Conservation (phyloP, 1,140 invertebrate genomes). For the Globodera ellingtonae region DNA sequence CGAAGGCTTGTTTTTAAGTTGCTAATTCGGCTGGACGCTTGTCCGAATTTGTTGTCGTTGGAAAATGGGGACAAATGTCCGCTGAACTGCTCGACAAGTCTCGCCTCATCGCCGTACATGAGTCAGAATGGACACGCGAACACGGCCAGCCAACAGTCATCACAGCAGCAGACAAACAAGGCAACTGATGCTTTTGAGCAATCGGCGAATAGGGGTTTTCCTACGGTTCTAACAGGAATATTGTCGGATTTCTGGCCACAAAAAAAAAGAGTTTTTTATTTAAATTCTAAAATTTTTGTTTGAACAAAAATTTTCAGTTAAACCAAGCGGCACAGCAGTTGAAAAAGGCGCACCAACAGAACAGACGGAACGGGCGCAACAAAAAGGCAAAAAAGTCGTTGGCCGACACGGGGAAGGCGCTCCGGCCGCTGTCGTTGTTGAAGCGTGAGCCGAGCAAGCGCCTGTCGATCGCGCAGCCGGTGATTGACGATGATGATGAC, state of each 20-base stretch:
- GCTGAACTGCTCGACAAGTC: background rate
- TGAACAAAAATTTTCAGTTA: background rate
- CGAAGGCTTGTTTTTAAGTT: background rate
- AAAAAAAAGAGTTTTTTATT: background rate
- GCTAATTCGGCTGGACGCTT: constrained; percentile 1
- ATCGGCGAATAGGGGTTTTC: too few species aligned
- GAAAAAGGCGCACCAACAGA: background rate
- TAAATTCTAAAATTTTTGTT: background rate
- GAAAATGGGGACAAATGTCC: background rate
- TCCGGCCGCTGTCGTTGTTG: background rate
- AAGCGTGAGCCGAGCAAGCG: background rate
- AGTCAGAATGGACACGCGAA: background rate
- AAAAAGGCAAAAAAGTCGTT: background rate
- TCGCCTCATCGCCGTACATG: background rate
- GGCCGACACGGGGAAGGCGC: background rate
- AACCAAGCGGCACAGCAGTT: constrained; percentile 4
- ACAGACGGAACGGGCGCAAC: background rate
- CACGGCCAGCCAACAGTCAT: background rate
- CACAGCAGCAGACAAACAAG: constrained; percentile 7
- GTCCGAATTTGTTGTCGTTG: constrained; percentile 3
- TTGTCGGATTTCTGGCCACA: background rate
- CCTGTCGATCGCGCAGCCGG: background rate
- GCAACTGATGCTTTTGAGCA: background rate
- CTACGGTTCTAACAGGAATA: too few species aligned
- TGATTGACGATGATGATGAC: background rate